phyloP scores from a whole-genome alignment of 2,797 vertebrate genomes.

The Glyptemys insculpta region DNA sequence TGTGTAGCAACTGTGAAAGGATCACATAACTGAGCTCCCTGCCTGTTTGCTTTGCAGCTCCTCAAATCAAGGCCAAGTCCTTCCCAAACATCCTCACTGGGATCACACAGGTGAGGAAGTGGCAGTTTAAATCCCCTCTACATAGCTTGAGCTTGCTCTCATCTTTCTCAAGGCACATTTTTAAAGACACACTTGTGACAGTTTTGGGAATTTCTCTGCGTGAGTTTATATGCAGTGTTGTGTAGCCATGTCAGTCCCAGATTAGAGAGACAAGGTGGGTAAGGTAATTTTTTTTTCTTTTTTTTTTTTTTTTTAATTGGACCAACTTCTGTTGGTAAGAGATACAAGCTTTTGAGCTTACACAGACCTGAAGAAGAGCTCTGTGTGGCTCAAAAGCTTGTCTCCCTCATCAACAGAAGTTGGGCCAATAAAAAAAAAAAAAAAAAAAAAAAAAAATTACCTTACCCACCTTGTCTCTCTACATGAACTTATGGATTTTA shows the following conservation, averaged over 20 bases:
- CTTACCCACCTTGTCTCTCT: neutral
- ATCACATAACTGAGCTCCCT: neutral
- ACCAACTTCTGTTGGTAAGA: neutral
- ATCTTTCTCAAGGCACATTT: neutral
- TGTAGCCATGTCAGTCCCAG: neutral
- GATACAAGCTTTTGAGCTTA: neutral
- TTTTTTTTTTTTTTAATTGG: neutral
- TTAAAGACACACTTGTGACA: neutral
- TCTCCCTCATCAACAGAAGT: neutral
- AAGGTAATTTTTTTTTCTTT: neutral
- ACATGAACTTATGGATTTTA: neutral
- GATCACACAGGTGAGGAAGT: neutral
- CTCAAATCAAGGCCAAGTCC: neutral
- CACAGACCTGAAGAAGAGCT: neutral
- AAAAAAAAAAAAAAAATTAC: neutral
- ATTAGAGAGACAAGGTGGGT: neutral
- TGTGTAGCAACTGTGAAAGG: neutral
- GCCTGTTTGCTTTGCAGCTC: neutral
- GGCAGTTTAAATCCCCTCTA: neutral
- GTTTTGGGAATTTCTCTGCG: neutral
- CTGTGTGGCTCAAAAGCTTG: neutral
- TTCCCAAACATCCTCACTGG: neutral
- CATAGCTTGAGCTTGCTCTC: accelerated
- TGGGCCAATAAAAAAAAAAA: neutral
- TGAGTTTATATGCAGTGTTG: neutral